Evolutionary conservation across 2,888 invertebrate species (phyloP).

Genomic region (Empis stercorea): DNA sequence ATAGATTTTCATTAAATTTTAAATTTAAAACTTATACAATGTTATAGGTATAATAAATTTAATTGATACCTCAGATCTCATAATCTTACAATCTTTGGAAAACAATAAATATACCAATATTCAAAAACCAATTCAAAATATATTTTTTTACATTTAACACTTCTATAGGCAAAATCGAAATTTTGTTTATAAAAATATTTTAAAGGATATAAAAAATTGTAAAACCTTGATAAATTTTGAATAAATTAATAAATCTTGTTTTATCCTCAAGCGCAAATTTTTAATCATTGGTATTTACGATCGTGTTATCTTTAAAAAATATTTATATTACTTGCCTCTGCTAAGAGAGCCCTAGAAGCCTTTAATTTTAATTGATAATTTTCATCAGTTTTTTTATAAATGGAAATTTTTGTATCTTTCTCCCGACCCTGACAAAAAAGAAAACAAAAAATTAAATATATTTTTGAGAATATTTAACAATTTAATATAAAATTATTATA

Average conservation of each 20-base stretch:
- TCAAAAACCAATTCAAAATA: neutral
- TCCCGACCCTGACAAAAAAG: slow-evolving; percentile 63
- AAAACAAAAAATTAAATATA: neutral
- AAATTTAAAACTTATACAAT: neutral
- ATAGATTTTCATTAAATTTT: neutral
- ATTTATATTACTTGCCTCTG: slow-evolving; percentile 44
- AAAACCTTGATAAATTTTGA: too few species aligned
- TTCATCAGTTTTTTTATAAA: slow-evolving; percentile 97
- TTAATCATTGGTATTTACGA: slow-evolving; percentile 17
- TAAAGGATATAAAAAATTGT: neutral
- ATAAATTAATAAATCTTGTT: neutral
- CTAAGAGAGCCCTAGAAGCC: slow-evolving; percentile 83
- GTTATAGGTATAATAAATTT: neutral
- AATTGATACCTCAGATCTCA: slow-evolving; percentile 19
- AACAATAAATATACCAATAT: neutral
- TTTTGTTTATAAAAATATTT: neutral
- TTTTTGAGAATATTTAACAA: neutral
- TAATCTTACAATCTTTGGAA: slow-evolving; percentile 18
- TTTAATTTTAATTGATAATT: slow-evolving; percentile 95
- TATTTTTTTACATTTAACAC: neutral
- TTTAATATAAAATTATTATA: slow-evolving; percentile 12
- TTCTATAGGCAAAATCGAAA: neutral
- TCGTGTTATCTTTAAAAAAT: neutral
- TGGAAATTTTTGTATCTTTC: slow-evolving; percentile 87
- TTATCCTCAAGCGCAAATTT: slow-evolving; percentile 15